These are phyloP conservation scores for Acomys russatus DNA, from an alignment of 2,797 vertebrate species.

Conservation along the genomic window DNA sequence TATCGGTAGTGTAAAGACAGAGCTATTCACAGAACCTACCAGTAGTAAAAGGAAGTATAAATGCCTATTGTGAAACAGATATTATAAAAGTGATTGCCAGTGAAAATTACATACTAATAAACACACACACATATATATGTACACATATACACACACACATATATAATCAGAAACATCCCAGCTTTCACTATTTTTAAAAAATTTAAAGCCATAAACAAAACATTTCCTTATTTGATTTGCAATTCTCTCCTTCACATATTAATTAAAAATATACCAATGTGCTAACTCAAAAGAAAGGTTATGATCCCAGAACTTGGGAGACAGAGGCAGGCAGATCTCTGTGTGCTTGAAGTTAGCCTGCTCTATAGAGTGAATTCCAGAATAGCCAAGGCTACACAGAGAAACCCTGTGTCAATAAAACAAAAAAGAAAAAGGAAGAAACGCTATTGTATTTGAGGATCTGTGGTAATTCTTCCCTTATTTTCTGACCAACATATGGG, in stretches of 20 bases:
- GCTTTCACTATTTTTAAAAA: background rate
- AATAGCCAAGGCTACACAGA: background rate
- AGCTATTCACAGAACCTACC: background rate
- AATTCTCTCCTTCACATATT: background rate
- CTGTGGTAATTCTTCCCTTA: slow-evolving; percentile 20
- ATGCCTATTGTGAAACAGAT: background rate
- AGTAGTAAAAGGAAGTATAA: background rate
- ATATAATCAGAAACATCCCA: background rate
- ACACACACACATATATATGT: background rate
- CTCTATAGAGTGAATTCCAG: background rate
- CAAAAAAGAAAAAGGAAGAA: background rate
- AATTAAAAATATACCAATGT: slow-evolving; percentile 7
- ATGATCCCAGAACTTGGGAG: background rate
- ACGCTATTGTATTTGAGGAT: background rate
- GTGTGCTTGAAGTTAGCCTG: background rate
- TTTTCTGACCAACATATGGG: slow-evolving; percentile 12
- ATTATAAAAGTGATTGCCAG: background rate
- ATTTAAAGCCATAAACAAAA: background rate
- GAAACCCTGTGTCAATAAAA: background rate
- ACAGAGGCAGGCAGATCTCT: background rate
- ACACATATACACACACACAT: background rate
- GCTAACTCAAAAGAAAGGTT: slow-evolving; percentile 13
- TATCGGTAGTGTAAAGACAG: background rate
- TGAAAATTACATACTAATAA: background rate
- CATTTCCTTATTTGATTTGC: slow-evolving; percentile 1